Conservation (phyloP, 2,113 vertebrate species). For the Heteronetta atricapilla region DNA sequence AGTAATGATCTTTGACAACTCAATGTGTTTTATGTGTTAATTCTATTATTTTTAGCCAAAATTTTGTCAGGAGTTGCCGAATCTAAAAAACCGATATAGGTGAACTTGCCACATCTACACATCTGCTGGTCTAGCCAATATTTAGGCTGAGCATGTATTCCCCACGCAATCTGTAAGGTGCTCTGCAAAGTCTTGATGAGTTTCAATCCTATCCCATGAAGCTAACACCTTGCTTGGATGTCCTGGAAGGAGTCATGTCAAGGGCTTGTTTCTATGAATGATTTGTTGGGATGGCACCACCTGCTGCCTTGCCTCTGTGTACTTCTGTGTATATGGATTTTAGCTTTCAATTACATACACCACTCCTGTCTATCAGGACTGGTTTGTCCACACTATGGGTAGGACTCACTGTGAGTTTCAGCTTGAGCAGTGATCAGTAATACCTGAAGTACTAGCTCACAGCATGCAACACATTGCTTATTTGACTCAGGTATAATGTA, state of each 20-base stretch:
- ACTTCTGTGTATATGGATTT: not conserved
- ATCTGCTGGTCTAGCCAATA: not conserved
- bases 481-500: not conserved
- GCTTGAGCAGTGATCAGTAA: not conserved
- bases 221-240: not conserved
- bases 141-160: not conserved
- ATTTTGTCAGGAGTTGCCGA: not conserved
- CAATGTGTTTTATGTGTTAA: not conserved
- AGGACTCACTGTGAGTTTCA: not conserved
- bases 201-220: accelerated
- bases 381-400: not conserved
- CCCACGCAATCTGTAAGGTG: not conserved
- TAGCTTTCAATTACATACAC: not conserved
- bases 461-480: not conserved
- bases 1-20: not conserved
- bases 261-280: not conserved
- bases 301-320: accelerated
- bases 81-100: not conserved
- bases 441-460: not conserved
- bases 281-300: accelerated
- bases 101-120: not conserved
- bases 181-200: not conserved
- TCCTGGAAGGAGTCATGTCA: not conserved
- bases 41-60: not conserved
- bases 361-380: accelerated